A percentile compares a stretch with the other conserved stretches of the same genome.
Evolutionary conservation across 30 jellyfish, hydroid and myxozoan species (phyloP).

Genomic region (Cassiopea xamachana): DNA sequence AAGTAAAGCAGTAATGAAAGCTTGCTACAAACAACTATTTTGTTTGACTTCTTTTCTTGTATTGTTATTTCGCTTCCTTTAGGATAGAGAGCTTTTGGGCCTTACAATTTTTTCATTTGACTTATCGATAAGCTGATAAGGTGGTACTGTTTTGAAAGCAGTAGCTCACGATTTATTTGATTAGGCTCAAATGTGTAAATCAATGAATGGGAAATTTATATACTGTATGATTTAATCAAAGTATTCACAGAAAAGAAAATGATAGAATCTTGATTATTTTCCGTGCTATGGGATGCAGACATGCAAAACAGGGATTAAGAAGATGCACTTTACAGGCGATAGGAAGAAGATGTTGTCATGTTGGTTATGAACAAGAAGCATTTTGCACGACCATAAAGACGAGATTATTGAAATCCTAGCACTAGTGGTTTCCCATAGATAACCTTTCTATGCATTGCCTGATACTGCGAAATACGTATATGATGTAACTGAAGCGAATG

Average conservation of each 20-base stretch:
- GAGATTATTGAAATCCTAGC: background rate
- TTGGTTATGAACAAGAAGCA: background rate
- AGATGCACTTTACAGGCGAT: background rate
- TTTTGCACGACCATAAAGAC: background rate
- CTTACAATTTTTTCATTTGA: background rate
- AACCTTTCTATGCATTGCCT: background rate
- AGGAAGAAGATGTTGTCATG: background rate
- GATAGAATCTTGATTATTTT: constrained; percentile 21
- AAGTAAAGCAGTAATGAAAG: too few species aligned
- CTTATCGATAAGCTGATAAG: background rate
- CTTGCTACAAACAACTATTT: background rate
- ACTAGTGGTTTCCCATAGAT: background rate
- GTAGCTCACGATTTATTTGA: background rate
- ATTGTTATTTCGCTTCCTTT: too few species aligned
- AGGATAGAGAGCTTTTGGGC: background rate
- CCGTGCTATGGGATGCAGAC: constrained; percentile 18
- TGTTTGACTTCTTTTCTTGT: background rate
- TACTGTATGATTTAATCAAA: background rate
- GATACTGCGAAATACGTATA: background rate
- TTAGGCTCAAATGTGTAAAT: background rate
- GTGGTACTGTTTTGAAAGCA: background rate
- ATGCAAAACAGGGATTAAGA: constrained; percentile 4
- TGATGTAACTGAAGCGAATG: background rate
- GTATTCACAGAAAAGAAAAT: background rate
- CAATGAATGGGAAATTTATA: background rate